A percentile compares a stretch with the other conserved stretches of the same genome.
These are phyloP conservation scores for Rhinatrema bivittatum DNA, from an alignment of 2,797 vertebrate species.

Conservation along the genomic window DNA sequence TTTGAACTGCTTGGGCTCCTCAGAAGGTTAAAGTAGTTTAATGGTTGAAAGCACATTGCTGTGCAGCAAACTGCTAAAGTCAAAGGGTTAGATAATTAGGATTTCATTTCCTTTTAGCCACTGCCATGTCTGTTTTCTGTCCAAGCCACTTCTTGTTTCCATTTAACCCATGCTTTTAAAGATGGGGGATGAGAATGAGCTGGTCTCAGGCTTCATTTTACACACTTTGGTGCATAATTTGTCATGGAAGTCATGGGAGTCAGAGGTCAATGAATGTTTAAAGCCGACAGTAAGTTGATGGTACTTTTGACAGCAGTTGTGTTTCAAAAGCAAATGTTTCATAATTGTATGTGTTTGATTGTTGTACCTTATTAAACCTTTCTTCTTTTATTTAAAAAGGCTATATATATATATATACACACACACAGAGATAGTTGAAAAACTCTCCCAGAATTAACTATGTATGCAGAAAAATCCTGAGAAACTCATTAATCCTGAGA, in stretches of 20 bases:
- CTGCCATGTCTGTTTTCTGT: slow-evolving; percentile 68
- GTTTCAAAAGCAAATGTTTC: slow-evolving; percentile 46
- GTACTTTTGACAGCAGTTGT: slow-evolving; percentile 70
- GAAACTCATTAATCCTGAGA: too few relatives aligned
- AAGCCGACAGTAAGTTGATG: slow-evolving; percentile 71
- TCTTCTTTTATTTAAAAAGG: too few relatives aligned
- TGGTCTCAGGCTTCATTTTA: slow-evolving; percentile 75
- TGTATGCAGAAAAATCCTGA: too few relatives aligned
- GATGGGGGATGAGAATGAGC: slow-evolving; percentile 56
- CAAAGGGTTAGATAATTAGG: slow-evolving; percentile 58
- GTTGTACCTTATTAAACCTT: too few relatives aligned
- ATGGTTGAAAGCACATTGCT: slow-evolving; percentile 57
- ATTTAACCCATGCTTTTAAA: slow-evolving; percentile 62
- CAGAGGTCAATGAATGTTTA: slow-evolving; percentile 69
- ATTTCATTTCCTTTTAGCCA: slow-evolving; percentile 68
- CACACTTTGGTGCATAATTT: slow-evolving; percentile 79
- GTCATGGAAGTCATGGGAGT: slow-evolving; percentile 85
- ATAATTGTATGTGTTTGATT: too few relatives aligned
- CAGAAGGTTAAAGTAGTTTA: slow-evolving; percentile 56
- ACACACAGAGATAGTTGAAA: too few relatives aligned
- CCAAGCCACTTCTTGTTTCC: slow-evolving; percentile 59
- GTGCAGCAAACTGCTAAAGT: slow-evolving; percentile 57
- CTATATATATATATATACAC: too few relatives aligned
- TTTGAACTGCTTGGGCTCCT: slow-evolving; percentile 51
- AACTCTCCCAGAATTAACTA: too few relatives aligned